Conservation (phyloP, 2,888 invertebrate genomes). For the Altica lythri region DNA sequence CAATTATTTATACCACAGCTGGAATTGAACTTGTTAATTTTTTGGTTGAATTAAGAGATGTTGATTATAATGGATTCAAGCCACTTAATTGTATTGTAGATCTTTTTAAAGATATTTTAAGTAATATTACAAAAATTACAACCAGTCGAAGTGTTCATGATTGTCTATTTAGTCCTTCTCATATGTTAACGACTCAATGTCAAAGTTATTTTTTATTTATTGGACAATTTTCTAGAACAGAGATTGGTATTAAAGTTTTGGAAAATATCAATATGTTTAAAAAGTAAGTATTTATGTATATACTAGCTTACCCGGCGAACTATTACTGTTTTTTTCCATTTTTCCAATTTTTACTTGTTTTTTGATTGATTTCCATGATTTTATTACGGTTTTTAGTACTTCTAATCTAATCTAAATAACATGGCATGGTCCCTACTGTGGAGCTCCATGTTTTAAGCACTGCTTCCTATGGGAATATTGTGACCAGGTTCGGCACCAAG, state of each 20-base stretch:
- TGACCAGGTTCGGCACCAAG: no score
- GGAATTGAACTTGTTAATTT: slow-evolving; percentile 77
- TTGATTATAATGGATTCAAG: slow-evolving; percentile 42
- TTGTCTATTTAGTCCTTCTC: slow-evolving; percentile 85
- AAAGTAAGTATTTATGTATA: slow-evolving; percentile 72
- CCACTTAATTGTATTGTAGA: slow-evolving; percentile 70
- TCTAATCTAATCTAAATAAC: no score
- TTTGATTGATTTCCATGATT: no score
- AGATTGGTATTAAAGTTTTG: slow-evolving; percentile 71
- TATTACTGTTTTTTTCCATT: no score
- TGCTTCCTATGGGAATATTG: no score
- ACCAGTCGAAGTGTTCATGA: slow-evolving; percentile 80
- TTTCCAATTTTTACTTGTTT: no score
- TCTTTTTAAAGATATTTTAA: slow-evolving; percentile 77
- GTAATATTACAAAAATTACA: slow-evolving; percentile 74
- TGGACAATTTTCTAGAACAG: slow-evolving; percentile 79
- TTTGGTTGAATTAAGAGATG: slow-evolving; percentile 58
- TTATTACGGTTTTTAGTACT: no score
- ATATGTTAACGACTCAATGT: slow-evolving; percentile 86
- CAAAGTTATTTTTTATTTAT: slow-evolving; percentile 94
- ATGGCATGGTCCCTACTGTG: no score
- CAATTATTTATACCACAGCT: slow-evolving; percentile 68
- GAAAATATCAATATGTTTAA: slow-evolving; percentile 76
- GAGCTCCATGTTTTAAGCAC: no score
- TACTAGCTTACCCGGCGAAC: no score